Evolutionary conservation across 1,140 invertebrate species (phyloP), one percentile per base, ranked within the genome.

Genomic region (Venturia canescens): DNA sequence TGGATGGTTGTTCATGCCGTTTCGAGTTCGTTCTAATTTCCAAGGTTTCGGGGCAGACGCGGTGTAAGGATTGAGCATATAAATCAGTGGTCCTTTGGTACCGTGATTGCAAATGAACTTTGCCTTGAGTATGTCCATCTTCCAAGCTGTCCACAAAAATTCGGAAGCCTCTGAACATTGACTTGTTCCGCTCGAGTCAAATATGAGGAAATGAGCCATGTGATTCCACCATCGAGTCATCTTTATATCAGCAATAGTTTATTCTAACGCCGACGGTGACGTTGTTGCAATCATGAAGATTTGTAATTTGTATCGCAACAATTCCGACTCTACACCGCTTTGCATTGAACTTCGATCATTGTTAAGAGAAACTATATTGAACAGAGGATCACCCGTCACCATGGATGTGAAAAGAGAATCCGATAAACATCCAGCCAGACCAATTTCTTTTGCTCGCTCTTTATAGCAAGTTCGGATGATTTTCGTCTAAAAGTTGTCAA

Each of bases 201-300:
- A 29, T 38, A 76, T 38, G 7, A 44, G 26, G 66, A 77, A 60
- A 0, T 53, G 21, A 16, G 75, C 75, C 75, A 66, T 18, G 31
- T 77, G 75, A 23, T 77, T 66, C 75, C 75, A 77, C 75, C 75
- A 77, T 4, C 27, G 26, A 23, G 75, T 44, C 26, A 44, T 34
- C 60, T 77, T 66, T n/a, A 77, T 16, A 1, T 77, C 21, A 16
- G 2, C 16, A 31, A 77, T 0, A 7, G 15, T 38, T 29, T 13
- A 0, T 23, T 15, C 0, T 0, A 76, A 18, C 15, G 26, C 48
- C 2, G 1, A 23, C 16, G 53, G 26, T 2, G 50, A 60, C 21
- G 50, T 21, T 6, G 72, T 29, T 3, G 26, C 27, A 6, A 76
- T 16, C 53, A 38, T 29, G 23, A 76, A 60, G 0, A 76, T 27